phyloP scores from a whole-genome alignment of 2,113 vertebrate genomes.

The Sporophila hypoxantha region DNA sequence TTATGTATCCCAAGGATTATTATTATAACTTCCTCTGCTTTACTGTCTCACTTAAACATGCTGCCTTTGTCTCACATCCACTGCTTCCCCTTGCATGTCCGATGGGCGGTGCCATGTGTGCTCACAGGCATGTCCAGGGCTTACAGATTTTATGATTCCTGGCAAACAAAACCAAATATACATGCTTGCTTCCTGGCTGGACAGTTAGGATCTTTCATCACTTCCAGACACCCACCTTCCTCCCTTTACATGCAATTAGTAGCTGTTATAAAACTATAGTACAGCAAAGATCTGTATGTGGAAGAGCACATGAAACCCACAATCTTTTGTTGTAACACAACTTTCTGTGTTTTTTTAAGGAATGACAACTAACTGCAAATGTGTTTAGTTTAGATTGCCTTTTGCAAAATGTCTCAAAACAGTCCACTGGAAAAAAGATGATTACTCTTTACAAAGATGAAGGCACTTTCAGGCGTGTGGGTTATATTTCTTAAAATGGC shows the following conservation, averaged over 20 bases:
- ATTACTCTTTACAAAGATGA: neutral
- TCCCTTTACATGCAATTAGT: neutral
- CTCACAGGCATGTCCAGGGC: neutral
- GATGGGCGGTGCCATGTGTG: too few species aligned
- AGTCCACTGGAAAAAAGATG: neutral
- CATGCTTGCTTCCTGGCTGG: neutral
- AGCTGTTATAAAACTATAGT: neutral
- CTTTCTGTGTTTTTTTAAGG: neutral
- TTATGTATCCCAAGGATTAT: neutral
- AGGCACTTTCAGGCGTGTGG: neutral
- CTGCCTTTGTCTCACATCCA: neutral
- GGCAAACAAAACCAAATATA: neutral
- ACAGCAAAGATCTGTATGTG: neutral
- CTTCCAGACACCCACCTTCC: neutral
- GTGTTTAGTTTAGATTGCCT: neutral
- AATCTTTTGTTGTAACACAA: neutral
- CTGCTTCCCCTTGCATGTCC: neutral
- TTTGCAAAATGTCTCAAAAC: neutral
- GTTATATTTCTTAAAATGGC: neutral
- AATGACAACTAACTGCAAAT: neutral
- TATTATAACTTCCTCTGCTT: neutral
- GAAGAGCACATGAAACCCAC: neutral
- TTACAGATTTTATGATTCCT: neutral
- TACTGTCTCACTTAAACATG: neutral
- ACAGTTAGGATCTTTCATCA: neutral